Percentiles rank a stretch among this genome's conserved stretches.
phyloP scores from a whole-genome alignment of 2,797 vertebrate species.

The Serranus cabrilla region DNA sequence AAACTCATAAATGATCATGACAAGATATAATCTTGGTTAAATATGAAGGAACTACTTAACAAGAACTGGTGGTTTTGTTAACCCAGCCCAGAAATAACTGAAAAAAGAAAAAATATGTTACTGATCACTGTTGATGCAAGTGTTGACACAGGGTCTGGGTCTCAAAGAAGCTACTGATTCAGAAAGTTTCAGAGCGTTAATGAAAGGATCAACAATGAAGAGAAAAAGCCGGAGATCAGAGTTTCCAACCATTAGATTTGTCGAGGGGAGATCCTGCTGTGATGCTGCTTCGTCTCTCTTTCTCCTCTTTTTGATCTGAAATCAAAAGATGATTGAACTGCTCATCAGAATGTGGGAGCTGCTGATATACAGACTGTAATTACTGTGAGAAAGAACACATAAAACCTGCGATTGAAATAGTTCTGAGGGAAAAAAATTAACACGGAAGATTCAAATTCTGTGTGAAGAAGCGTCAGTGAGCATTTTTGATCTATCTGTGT shows the following conservation, averaged over 20 bases:
- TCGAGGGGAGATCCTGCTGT: constrained; percentile 84
- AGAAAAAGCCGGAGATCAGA: constrained; percentile 41
- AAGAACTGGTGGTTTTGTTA: neutral
- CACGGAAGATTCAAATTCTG: constrained; percentile 6
- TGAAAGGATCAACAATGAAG: constrained; percentile 42
- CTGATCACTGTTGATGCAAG: constrained; percentile 3
- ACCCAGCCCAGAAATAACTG: neutral
- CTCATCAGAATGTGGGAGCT: constrained; percentile 47
- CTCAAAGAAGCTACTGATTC: constrained; percentile 1
- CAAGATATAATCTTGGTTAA: neutral
- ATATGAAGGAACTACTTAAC: neutral
- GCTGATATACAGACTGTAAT: constrained; percentile 53
- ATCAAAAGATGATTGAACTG: constrained; percentile 77
- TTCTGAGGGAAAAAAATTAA: constrained; percentile 6
- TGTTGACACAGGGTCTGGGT: neutral
- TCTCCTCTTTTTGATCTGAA: constrained; percentile 91
- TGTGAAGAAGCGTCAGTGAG: neutral
- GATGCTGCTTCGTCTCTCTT: constrained; percentile 87
- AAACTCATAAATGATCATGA: too few species aligned
- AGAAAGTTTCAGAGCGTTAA: constrained; percentile 23
- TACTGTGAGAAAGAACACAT: constrained; percentile 39
- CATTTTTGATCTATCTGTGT: constrained; percentile 11
- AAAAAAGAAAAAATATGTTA: neutral
- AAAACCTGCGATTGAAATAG: constrained; percentile 6
- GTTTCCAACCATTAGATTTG: constrained; percentile 84